Base-by-base conservation (phyloP, 1,140 invertebrate species). In the Ostrea edulis region DNA sequence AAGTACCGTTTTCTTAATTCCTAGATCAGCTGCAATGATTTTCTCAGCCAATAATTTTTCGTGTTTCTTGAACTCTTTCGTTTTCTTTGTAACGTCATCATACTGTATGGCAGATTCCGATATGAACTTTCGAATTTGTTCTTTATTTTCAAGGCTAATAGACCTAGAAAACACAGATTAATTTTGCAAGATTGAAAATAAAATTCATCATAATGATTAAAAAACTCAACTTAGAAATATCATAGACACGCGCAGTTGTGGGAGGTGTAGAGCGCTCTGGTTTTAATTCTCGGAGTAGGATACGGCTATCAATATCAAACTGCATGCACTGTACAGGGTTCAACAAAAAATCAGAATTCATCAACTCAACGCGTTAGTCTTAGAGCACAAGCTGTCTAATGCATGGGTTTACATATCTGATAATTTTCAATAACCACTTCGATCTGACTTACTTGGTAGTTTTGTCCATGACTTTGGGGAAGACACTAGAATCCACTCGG, bases 381-480 rank as follows among this genome's bases (percentile, higher is more conserved):
- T 44, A 44, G n/a, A n/a, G 35, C 5, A 44, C 1, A 44, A 44
- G 35, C 5, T 44, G 35, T 44, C 35, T 44, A 5, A 44, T 44
- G 5, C 35, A 44, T 5, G 35, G n/a, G 35, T 44, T 44, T 2
- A 44, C 35, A 44, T 44, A 2, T 44, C 35, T 44, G 5, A 44
- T 44, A 44, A 44, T 44, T n/a, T n/a, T n/a, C n/a, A n/a, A n/a
- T n/a, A n/a, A n/a, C n/a, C n/a, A n/a, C 7, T 17, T 62, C 7
- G 55, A 8, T 62, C n/a, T 62, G n/a, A 35, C 68, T 35, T 77
- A 77, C 68, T 77, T 77, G 22, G 65, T 71, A 35, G 68, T 77
- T 77, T 77, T 77, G 29, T 77, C 68, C 68, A 77, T 77, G 25
- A 77, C 68, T 77, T 77, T 77, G 22, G 68, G 68, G 29, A 77